Conservation (phyloP, 2,888 invertebrate species). For the Agrotis exclamationis region DNA sequence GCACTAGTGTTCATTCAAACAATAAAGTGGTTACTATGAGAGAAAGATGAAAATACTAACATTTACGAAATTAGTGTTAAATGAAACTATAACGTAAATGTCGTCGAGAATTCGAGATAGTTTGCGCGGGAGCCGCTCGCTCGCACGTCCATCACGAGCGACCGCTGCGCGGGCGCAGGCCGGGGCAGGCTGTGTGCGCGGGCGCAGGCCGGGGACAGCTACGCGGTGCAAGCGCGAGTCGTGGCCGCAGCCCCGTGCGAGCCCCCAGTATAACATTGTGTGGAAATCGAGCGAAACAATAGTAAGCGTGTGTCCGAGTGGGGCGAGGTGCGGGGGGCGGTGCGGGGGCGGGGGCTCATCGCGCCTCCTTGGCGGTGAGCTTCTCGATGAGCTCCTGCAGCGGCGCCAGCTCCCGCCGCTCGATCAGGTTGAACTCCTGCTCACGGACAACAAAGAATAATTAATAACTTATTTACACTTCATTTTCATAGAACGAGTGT, state of each 20-base stretch:
- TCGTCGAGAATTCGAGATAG: slow-evolving; percentile 25
- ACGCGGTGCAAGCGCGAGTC: no score
- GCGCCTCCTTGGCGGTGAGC: slow-evolving; percentile 96
- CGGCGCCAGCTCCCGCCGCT: slow-evolving; percentile 98
- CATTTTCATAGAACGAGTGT: not conserved
- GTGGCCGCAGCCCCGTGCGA: not conserved
- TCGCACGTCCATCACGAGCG: not conserved
- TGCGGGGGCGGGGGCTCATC: slow-evolving; percentile 90
- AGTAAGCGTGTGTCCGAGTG: slow-evolving; percentile 16
- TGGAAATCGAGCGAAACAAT: slow-evolving; percentile 19
- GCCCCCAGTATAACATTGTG: slow-evolving; percentile 9
- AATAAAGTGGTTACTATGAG: slow-evolving; percentile 6
- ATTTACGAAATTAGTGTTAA: slow-evolving; percentile 26
- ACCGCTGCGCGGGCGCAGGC: no score
- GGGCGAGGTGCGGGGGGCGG: slow-evolving; percentile 7
- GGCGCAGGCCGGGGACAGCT: no score
- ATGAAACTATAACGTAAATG: slow-evolving; percentile 34
- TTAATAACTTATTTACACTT: no score
- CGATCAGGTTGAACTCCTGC: slow-evolving; percentile 99
- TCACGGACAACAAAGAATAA: slow-evolving; percentile 60
- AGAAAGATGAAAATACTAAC: slow-evolving; percentile 17
- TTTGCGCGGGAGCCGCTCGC: slow-evolving; percentile 4
- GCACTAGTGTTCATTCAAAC: slow-evolving; percentile 14
- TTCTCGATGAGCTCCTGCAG: slow-evolving; percentile 99
- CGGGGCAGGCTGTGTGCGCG: no score